Evolutionary conservation across 92 coral and sea anemone genomes (phyloP), one percentile per base, ranked within the genome.

Genomic region (Muricea muricata): DNA sequence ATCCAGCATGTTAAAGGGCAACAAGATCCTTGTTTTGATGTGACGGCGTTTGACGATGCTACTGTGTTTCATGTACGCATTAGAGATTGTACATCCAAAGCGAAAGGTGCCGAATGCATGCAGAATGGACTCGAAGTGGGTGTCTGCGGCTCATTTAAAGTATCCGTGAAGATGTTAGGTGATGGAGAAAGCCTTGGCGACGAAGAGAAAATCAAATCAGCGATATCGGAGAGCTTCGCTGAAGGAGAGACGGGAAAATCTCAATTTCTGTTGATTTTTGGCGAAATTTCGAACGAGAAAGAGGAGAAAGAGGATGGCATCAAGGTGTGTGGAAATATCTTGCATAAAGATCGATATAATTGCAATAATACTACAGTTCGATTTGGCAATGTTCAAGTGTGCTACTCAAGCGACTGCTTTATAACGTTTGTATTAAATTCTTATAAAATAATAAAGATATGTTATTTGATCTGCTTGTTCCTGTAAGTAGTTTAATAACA

Each of bases 61-160:
- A 91, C 93, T 52, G 94, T 92, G 0, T 39, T 94, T 37, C 97
- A 94, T 52, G 88, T 94, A 67, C 93, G 93, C 89, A 25, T 47
- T 7, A 31, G 66, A 7, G 88, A 79, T 28, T 75, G 65, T 6
- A 73, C 48, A 17, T 31, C 78, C 12, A 48, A 70, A 50, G 92
- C 91, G 7, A 65, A 58, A 8, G 47, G 23, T 69, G 21, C 79
- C 15, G 65, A 83, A 35, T 31, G 69, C 30, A 68, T 29, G 37
- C 78, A 87, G 24, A 57, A 75, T 12, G 65, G 65, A 14, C 42
- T 14, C 25, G 60, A 50, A 18, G 20, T 1, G 4, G 33, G 46
- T 18, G 32, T 23, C 3, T 20, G 37, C 46, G 30, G 23, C 9
- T 75, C 80, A 47, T 23, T 40, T 26, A 47, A 75, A 31, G 80